Evolutionary conservation across 2,113 vertebrate species (phyloP).

Genomic region (Oncorhynchus mykiss): DNA sequence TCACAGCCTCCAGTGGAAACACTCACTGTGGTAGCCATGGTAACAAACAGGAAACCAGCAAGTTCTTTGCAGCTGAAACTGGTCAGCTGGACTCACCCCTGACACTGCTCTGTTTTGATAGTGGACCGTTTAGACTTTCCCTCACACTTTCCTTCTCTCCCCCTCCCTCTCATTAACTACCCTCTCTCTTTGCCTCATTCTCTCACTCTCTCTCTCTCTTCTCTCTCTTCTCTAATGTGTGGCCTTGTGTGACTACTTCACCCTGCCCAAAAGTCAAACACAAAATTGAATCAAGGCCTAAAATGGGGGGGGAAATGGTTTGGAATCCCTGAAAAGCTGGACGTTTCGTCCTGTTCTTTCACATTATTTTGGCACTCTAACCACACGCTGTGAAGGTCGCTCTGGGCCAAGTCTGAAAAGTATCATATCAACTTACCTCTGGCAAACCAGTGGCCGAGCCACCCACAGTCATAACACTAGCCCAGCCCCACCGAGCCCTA

Average conservation of each 20-base stretch:
- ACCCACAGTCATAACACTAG: not conserved
- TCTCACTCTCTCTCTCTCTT: not conserved
- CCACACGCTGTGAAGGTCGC: slow-evolving; percentile 39
- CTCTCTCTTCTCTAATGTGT: not conserved
- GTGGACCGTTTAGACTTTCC: not conserved
- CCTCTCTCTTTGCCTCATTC: not conserved
- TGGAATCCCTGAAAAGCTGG: too few relatives aligned
- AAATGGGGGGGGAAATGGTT: slow-evolving; percentile 33
- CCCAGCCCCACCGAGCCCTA: not conserved
- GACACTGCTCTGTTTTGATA: slow-evolving; percentile 32
- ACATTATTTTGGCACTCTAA: slow-evolving; percentile 29
- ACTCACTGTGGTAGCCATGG: slow-evolving; percentile 43
- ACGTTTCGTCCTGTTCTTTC: too few relatives aligned
- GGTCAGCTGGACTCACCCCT: slow-evolving; percentile 32
- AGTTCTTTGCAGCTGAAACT: slow-evolving; percentile 43
- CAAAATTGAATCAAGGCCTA: slow-evolving; percentile 51
- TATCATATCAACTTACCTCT: slow-evolving; percentile 51
- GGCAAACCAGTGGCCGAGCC: slow-evolving; percentile 28
- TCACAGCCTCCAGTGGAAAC: slow-evolving; percentile 51
- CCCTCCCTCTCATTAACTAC: not conserved
- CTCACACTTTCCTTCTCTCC: not conserved
- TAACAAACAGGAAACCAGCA: slow-evolving; percentile 62
- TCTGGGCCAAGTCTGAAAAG: slow-evolving; percentile 20
- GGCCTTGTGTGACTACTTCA: slow-evolving; percentile 30
- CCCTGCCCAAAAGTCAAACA: slow-evolving; percentile 23